Percentiles rank a stretch among this genome's conserved stretches.
Conservation (phyloP, 2,113 vertebrate genomes). For the Ibidorhyncha struthersii region DNA sequence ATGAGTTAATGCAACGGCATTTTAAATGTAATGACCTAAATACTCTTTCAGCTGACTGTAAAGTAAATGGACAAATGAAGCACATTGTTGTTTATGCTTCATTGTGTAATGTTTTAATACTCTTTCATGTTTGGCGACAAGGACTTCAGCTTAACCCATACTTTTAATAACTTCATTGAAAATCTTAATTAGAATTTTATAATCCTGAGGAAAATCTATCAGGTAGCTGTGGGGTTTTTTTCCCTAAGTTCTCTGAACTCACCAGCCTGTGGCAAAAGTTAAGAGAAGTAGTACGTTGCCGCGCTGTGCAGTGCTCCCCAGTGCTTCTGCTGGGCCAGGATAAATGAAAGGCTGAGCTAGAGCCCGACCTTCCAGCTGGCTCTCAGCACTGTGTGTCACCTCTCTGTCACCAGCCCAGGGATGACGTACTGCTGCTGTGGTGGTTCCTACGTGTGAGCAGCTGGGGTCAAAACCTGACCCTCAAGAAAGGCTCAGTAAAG, state of each 20-base stretch:
- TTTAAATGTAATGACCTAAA: conserved; percentile 56
- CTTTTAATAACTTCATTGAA: conserved; percentile 27
- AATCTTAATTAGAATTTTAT: conserved; percentile 15
- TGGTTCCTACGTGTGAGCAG: background rate
- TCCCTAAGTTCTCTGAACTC: background rate
- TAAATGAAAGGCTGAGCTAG: background rate
- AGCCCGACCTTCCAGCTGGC: background rate
- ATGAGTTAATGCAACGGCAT: conserved; percentile 21
- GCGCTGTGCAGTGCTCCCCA: background rate
- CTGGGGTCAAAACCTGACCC: background rate
- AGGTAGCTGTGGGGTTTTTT: background rate
- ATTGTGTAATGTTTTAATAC: conserved; percentile 55
- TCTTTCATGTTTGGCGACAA: conserved; percentile 23
- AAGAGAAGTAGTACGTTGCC: background rate
- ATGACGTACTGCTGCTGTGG: rapidly evolving
- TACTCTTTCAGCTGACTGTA: conserved; percentile 33
- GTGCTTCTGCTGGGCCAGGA: background rate
- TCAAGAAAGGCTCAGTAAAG: background rate
- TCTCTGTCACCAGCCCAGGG: background rate
- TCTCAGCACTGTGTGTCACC: background rate
- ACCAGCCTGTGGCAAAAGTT: background rate
- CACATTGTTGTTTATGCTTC: conserved; percentile 40
- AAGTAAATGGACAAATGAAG: conserved; percentile 40
- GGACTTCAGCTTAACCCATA: background rate
- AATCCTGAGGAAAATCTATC: background rate